Evolutionary conservation across 2,113 vertebrate species (phyloP).

Genomic region (Ailurus styani): DNA sequence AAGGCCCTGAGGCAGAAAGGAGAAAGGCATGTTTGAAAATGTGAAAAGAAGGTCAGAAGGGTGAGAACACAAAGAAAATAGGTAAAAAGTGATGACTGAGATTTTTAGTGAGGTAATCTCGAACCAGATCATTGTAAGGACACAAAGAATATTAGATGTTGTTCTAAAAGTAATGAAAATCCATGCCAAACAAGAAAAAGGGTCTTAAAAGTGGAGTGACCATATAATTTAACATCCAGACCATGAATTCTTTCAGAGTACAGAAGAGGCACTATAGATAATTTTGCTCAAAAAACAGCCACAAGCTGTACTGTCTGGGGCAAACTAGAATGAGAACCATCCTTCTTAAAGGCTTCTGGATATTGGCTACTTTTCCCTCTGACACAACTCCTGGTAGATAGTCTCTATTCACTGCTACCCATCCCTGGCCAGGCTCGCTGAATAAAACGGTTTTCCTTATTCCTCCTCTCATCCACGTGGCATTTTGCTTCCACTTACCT

Average conservation of each 20-base stretch:
- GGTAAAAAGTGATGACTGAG: background rate
- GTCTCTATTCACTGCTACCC: background rate
- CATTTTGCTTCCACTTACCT: background rate
- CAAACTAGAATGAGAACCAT: background rate
- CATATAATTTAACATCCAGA: background rate
- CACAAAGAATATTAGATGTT: background rate
- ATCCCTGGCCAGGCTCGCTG: background rate
- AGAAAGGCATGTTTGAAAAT: background rate
- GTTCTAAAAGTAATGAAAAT: background rate
- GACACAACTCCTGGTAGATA: background rate
- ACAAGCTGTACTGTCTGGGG: background rate
- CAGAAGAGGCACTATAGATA: background rate
- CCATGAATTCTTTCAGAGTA: background rate
- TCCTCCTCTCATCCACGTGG: background rate
- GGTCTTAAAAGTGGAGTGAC: background rate
- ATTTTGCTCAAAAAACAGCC: background rate
- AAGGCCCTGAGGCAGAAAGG: background rate
- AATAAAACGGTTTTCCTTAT: background rate
- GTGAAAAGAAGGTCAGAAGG: background rate
- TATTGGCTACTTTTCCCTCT: background rate
- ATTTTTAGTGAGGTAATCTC: background rate
- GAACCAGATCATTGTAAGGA: background rate
- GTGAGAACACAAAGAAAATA: background rate
- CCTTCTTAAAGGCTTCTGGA: background rate
- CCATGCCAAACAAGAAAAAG: background rate